Percentiles rank a stretch among this genome's conserved stretches.
phyloP scores from a whole-genome alignment of 2,888 invertebrate species.

The Tetanocera ferruginea region DNA sequence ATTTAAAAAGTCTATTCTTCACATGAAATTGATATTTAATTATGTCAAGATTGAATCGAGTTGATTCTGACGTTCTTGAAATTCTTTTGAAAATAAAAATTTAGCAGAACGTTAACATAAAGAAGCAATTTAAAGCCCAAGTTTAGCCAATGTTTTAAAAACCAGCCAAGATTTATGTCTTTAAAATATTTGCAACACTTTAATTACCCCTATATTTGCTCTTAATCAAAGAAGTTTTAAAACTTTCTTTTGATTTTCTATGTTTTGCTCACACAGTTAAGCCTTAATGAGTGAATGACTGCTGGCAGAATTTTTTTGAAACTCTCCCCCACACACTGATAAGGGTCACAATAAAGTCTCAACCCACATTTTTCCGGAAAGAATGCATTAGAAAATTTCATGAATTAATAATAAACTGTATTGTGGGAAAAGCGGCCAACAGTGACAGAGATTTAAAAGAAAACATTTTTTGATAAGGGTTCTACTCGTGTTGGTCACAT shows the following conservation, averaged over 20 bases:
- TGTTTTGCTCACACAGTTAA: neutral
- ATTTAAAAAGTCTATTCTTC: no score
- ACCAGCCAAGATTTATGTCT: no score
- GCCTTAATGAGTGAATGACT: neutral
- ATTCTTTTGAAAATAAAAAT: neutral
- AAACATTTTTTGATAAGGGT: neutral
- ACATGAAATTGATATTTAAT: no score
- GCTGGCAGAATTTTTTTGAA: neutral
- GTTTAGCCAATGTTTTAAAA: neutral
- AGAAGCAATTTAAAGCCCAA: neutral
- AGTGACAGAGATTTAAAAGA: slow-evolving; percentile 3
- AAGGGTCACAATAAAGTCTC: neutral
- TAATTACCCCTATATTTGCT: slow-evolving; percentile 15
- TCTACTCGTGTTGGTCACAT: neutral
- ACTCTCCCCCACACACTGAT: neutral
- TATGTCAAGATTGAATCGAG: neutral
- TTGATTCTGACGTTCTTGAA: neutral
- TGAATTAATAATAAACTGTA: neutral
- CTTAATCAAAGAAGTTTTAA: no score
- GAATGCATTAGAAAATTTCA: neutral
- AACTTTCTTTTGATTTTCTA: neutral
- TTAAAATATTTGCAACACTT: neutral
- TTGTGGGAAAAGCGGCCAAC: neutral
- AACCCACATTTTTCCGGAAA: slow-evolving; percentile 2
- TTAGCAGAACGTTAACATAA: no score